Evolutionary conservation across 2,797 vertebrate species (phyloP).

Genomic region (Anguilla pacifica): DNA sequence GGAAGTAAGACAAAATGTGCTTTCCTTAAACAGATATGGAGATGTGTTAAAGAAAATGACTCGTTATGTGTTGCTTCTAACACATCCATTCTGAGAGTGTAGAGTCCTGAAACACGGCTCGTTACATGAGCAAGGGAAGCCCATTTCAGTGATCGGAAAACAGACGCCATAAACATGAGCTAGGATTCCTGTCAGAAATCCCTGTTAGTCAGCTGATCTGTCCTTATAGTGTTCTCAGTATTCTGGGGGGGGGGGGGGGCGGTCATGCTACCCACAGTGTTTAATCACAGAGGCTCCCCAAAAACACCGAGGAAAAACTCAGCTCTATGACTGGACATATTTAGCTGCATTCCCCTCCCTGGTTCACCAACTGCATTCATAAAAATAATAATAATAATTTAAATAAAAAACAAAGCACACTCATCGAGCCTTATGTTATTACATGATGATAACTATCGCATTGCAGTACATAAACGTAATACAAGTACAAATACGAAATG

Average conservation of each 20-base stretch:
- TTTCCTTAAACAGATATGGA: too few relatives aligned
- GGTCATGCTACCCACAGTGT: background rate
- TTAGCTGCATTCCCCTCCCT: background rate
- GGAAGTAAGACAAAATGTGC: too few relatives aligned
- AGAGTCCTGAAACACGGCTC: background rate
- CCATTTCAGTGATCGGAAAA: background rate
- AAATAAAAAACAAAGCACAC: background rate
- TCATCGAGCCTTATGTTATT: background rate
- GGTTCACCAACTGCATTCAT: background rate
- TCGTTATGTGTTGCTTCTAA: too few relatives aligned
- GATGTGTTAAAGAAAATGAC: too few relatives aligned
- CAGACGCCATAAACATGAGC: background rate
- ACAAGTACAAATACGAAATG: constrained; percentile 4
- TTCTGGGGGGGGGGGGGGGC: too few relatives aligned
- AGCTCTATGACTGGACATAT: background rate
- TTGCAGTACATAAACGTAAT: background rate
- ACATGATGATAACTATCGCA: background rate
- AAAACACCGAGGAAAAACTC: background rate
- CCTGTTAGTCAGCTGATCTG: background rate
- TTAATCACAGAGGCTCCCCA: background rate
- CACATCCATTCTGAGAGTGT: too few relatives aligned
- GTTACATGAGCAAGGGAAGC: background rate
- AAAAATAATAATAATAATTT: background rate
- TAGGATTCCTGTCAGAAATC: background rate
- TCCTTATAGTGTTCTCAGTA: background rate